These are phyloP conservation scores for Pelodytes ibericus DNA, from an alignment of 2,797 vertebrate genomes.

Conservation along the genomic window DNA sequence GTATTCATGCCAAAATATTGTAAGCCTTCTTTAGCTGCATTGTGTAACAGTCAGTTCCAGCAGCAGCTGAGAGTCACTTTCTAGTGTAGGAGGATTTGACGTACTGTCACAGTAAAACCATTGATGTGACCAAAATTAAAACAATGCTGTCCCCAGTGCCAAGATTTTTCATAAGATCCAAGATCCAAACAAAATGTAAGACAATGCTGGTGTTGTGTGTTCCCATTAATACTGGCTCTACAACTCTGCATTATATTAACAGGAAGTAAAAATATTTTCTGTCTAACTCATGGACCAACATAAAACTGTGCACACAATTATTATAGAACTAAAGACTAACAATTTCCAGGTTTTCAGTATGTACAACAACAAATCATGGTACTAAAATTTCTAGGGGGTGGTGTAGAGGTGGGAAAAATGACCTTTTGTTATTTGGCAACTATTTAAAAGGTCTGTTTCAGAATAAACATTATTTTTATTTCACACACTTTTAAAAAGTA, in stretches of 20 bases:
- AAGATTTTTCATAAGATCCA: not conserved
- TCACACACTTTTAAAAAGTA: no score
- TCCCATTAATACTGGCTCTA: slow-evolving; percentile 10
- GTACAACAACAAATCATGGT: no score
- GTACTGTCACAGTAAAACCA: slow-evolving; percentile 33
- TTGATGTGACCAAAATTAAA: slow-evolving; percentile 8
- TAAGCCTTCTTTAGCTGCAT: not conserved
- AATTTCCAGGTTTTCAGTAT: no score
- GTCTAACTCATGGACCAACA: no score
- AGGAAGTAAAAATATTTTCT: slow-evolving; percentile 14
- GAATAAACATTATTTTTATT: no score
- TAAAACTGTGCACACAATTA: no score
- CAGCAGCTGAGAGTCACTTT: not conserved
- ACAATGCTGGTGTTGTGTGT: slow-evolving; percentile 38
- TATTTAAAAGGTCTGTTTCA: no score
- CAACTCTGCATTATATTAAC: slow-evolving; percentile 19
- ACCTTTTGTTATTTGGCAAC: no score
- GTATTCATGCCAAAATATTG: no score
- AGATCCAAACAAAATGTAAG: not conserved
- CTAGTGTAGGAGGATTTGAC: slow-evolving; percentile 20
- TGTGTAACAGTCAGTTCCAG: slow-evolving; percentile 6
- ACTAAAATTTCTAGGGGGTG: no score
- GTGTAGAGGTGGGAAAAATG: no score
- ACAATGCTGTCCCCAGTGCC: slow-evolving; percentile 27
- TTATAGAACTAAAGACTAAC: no score